These are phyloP conservation scores for Eristalinus sepulchralis DNA, from an alignment of 2,888 invertebrate genomes.

Conservation along the genomic window DNA sequence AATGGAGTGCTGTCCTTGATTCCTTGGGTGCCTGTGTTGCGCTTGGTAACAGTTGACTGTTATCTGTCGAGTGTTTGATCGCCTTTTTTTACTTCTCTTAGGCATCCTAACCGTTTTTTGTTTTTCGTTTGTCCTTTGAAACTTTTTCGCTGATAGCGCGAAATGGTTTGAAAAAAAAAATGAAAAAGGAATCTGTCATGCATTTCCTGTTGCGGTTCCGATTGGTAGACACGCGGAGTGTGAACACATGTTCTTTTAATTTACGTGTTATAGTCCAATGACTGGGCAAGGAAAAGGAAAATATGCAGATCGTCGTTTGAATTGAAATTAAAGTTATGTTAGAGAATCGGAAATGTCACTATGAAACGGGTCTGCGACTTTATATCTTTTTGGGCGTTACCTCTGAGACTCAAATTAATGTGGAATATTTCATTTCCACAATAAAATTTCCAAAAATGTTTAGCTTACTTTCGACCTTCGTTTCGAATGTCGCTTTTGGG, in stretches of 20 bases:
- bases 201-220: constrained; percentile 50
- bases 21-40: constrained; percentile 1
- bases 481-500: too few species aligned
- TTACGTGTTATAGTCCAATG: neutral
- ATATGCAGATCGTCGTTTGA: neutral
- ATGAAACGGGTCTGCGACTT: too few species aligned
- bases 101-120: neutral
- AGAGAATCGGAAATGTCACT: too few species aligned
- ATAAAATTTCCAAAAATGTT: too few species aligned
- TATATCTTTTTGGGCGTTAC: too few species aligned
- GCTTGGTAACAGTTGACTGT: constrained; percentile 49
- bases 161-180: constrained; percentile 28
- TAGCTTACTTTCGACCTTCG: too few species aligned
- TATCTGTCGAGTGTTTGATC: constrained; percentile 39
- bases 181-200: constrained; percentile 38
- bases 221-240: constrained; percentile 15
- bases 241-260: constrained; percentile 42
- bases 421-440: too few species aligned
- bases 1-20: constrained; percentile 3
- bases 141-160: constrained; percentile 61
- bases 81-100: neutral
- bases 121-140: constrained; percentile 36
- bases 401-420: too few species aligned
- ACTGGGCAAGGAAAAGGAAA: neutral
- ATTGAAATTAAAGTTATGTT: neutral